Evolutionary conservation across 2,888 invertebrate species (phyloP).

Genomic region (Rutpela maculata): DNA sequence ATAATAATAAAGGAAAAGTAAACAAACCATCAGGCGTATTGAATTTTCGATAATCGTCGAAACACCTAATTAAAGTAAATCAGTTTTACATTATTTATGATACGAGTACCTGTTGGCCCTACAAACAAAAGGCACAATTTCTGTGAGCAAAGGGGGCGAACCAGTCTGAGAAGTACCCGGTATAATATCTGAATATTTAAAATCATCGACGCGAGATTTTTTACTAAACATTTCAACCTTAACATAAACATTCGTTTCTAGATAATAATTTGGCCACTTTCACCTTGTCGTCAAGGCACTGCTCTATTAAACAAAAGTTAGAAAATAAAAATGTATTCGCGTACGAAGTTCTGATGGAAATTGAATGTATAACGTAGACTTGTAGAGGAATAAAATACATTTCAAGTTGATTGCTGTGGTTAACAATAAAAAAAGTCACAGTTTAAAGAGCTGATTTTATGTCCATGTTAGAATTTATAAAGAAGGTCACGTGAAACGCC

Average conservation of each 20-base stretch:
- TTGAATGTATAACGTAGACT: constrained; percentile 11
- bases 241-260: constrained; percentile 4
- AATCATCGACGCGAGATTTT: neutral
- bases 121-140: no score
- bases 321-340: constrained; percentile 32
- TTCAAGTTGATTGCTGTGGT: constrained; percentile 29
- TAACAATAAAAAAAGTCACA: constrained; percentile 9
- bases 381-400: constrained; percentile 20
- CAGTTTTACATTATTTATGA: no score
- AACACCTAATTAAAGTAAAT: no score
- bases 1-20: no score
- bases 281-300: constrained; percentile 41
- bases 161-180: no score
- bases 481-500: constrained; percentile 10
- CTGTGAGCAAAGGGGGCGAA: no score
- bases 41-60: no score
- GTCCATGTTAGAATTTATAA: constrained; percentile 23
- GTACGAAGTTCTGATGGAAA: constrained; percentile 9
- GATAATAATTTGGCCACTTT: constrained; percentile 30
- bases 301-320: constrained; percentile 40
- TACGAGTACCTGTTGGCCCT: no score
- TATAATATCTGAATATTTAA: neutral
- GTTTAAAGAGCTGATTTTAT: constrained; percentile 11
- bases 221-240: constrained; percentile 28
- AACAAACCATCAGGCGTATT: no score